Conservation (phyloP, 1,140 invertebrate genomes). For the fruit fly (Drosophila melanogaster) region Release_6_plus_ISO1_MT NT_033777.3:26440001-26440500, state of each 20-base stretch:
- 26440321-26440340: slow-evolving; percentile 67
- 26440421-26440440: not conserved
- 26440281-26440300: slow-evolving; percentile 43
- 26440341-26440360: slow-evolving; percentile 77
- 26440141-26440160: slow-evolving; percentile 37
- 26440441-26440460: slow-evolving; percentile 68
- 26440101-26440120: slow-evolving; percentile 34
- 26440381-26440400: slow-evolving; percentile 77
- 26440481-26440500: slow-evolving; percentile 66
- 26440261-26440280: slow-evolving; percentile 45
- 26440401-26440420: slow-evolving; percentile 55
- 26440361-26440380: slow-evolving; percentile 83
- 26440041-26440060: no score
- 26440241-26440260: slow-evolving; percentile 47
- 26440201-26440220: slow-evolving; percentile 31
- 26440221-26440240: slow-evolving; percentile 8
- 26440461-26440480: slow-evolving; percentile 59
- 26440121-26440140: slow-evolving; percentile 14
- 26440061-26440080: not conserved
- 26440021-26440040: no score
- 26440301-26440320: slow-evolving; percentile 75
- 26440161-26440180: slow-evolving; percentile 15
- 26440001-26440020: no score
- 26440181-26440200: slow-evolving; percentile 24
- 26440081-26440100: slow-evolving; percentile 29